Evolutionary conservation across 2,113 vertebrate species (phyloP).

Genomic region (Macaca nemestrina): DNA sequence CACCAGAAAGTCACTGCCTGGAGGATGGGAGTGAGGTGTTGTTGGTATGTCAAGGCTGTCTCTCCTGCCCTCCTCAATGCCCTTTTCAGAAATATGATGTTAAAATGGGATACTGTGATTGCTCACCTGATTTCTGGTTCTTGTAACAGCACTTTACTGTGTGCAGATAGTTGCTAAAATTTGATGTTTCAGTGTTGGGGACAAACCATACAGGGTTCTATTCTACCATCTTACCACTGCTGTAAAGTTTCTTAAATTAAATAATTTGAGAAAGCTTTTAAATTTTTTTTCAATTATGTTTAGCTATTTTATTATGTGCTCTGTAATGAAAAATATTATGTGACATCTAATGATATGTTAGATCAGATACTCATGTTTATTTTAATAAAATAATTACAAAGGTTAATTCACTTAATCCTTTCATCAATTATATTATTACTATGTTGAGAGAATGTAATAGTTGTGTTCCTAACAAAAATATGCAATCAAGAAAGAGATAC

Average conservation of each 20-base stretch:
- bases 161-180: too few relatives aligned
- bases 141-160: too few relatives aligned
- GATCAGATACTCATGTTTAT: not conserved
- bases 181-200: too few relatives aligned
- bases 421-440: not conserved
- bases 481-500: not conserved
- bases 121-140: too few relatives aligned
- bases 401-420: not conserved
- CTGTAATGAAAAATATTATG: not conserved
- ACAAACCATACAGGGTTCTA: too few relatives aligned
- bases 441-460: not conserved
- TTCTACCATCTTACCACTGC: too few relatives aligned
- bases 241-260: not conserved
- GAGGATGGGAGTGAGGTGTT: too few relatives aligned
- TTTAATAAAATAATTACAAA: constrained; percentile 30
- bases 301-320: not conserved
- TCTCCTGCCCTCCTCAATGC: too few relatives aligned
- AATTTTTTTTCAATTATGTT: not conserved
- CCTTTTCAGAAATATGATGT: too few relatives aligned
- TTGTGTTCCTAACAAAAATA: not conserved
- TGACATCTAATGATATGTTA: not conserved
- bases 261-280: not conserved
- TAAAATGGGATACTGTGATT: too few relatives aligned
- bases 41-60: too few relatives aligned
- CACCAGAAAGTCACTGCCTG: too few relatives aligned